These are phyloP conservation scores for Bursaphelenchus okinawaensis DNA, from an alignment of 2,888 invertebrate species.

Conservation along the genomic window DNA sequence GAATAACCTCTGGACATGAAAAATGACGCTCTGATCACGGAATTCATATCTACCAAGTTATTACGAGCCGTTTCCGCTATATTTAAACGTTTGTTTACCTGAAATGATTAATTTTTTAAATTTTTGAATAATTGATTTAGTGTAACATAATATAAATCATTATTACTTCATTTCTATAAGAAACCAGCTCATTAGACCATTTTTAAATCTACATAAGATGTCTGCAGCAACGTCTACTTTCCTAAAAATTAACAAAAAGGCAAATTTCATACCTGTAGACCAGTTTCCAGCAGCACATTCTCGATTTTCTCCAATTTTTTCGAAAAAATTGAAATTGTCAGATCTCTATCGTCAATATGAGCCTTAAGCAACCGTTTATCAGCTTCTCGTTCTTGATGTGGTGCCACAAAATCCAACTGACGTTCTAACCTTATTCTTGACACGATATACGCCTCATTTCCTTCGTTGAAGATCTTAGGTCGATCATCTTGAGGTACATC, in stretches of 20 bases:
- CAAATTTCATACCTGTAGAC: slow-evolving; percentile 31
- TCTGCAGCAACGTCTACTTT: background rate
- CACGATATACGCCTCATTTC: background rate
- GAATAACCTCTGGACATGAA: slow-evolving; percentile 34
- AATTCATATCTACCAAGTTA: background rate
- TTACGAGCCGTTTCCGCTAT: background rate
- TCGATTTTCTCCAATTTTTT: slow-evolving; percentile 38
- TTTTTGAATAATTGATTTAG: background rate
- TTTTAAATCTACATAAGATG: background rate
- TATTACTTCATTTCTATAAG: too few species aligned
- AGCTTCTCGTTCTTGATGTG: slow-evolving; percentile 39
- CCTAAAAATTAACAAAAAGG: slow-evolving; percentile 5
- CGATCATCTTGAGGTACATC: background rate
- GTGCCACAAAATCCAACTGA: background rate
- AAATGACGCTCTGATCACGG: slow-evolving; percentile 7
- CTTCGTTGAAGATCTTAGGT: background rate
- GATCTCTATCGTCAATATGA: slow-evolving; percentile 34
- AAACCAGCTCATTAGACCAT: too few species aligned
- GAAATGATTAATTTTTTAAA: background rate
- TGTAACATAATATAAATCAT: background rate
- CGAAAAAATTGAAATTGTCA: slow-evolving; percentile 34
- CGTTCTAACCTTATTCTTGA: background rate
- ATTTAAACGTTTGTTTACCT: background rate
- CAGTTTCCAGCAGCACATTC: slow-evolving; percentile 31
- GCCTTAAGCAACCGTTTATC: slow-evolving; percentile 34